A percentile compares a stretch with the other conserved stretches of the same genome.
Conservation (phyloP, 2,113 vertebrate genomes). For the Nyctereutes procyonoides region DNA sequence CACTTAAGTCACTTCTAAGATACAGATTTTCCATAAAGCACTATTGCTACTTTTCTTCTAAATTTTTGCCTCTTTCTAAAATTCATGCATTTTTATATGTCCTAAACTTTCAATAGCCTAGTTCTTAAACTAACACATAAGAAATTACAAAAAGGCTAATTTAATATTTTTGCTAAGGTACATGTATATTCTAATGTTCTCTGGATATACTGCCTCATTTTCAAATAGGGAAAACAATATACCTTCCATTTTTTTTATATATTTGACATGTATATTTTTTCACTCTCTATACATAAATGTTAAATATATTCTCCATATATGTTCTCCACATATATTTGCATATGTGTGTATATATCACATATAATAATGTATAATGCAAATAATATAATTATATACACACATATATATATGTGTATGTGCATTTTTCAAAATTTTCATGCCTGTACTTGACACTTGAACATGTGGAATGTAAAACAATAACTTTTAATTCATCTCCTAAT, state of each 20-base stretch:
- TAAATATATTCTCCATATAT: neutral
- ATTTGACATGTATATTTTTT: neutral
- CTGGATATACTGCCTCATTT: neutral
- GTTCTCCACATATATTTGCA: neutral
- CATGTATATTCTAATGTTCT: neutral
- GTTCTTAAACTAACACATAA: neutral
- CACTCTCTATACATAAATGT: neutral
- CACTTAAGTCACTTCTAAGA: neutral
- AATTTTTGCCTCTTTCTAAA: neutral
- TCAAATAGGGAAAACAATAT: neutral
- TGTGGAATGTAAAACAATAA: neutral
- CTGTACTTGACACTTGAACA: neutral
- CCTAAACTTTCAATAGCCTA: neutral
- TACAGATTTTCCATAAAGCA: neutral
- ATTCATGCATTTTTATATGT: neutral
- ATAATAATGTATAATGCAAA: neutral
- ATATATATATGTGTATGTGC: neutral
- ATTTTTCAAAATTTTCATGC: neutral
- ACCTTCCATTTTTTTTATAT: neutral
- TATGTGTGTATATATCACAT: neutral
- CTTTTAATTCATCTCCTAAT: neutral
- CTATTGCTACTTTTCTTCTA: neutral
- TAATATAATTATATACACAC: neutral
- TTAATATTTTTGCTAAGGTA: neutral
- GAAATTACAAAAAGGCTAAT: neutral